Base-by-base conservation (phyloP, 2,797 vertebrate species). In the Aulostomus chinensis region DNA sequence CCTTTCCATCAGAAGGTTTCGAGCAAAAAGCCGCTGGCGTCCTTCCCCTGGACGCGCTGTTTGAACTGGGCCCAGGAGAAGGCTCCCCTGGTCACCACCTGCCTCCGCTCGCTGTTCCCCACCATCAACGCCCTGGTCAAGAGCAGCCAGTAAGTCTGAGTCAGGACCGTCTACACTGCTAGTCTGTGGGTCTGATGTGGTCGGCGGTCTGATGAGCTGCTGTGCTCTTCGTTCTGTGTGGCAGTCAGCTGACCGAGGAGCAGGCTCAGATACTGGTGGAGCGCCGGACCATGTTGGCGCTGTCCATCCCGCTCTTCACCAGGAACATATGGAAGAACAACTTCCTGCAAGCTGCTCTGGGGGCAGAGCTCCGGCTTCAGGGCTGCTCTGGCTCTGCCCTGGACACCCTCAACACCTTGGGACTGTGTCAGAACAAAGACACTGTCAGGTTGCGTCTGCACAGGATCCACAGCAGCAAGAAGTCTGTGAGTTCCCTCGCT, bases 301-400 rank as follows among this genome's bases (percentile, higher is more conserved):
- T 88, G 16, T 77, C 86, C 37, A 47, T 88, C 38, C 84, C 84
- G 1, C 86, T 88, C 4, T 88, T 88, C 72, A 85, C 84, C 51
- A 76, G 86, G 32, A 88, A 88, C 73, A 84, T 83, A 58, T 88
- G 83, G 80, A 85, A 73, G 63, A 86, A 85, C 64, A 88, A 86
- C 59, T 88, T 83, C 66, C 56, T 88, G 57, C 86, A 88, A 72
- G 84, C 86, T 0, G 73, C 84, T 21, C 64, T 88, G 32, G 86
- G 84, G 34, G 86, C 84, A 0, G 84, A 84, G 42, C 81, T 88
- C 1, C 79, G 82, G 1, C 65, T 76, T 21, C 84, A 86, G 56
- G 86, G 86, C 70, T 81, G 83, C 58, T 74, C 84, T 0, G 68
- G 79, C 31, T 51, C 86, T 0, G 72, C 79, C 5, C 76, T 88